Evolutionary conservation across 2,113 vertebrate species (phyloP).

Genomic region (Thalassoma bifasciatum): DNA sequence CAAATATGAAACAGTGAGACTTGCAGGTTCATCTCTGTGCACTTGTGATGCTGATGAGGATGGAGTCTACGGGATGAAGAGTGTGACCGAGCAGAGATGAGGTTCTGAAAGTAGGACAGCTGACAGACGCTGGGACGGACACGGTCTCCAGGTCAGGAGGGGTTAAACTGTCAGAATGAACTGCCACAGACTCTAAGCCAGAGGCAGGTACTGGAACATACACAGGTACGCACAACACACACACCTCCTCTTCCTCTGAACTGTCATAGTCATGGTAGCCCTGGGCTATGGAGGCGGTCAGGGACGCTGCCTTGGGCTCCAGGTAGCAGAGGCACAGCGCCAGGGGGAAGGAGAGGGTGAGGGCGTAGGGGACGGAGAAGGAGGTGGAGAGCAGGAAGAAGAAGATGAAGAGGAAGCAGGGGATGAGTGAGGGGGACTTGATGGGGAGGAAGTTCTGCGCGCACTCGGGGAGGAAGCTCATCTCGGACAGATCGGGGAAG

Average conservation of each 20-base stretch:
- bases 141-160: slow-evolving; percentile 83
- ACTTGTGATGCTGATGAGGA: slow-evolving; percentile 56
- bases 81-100: slow-evolving; percentile 88
- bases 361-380: slow-evolving; percentile 96
- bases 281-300: slow-evolving; percentile 96
- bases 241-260: slow-evolving; percentile 94
- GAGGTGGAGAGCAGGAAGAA: slow-evolving; percentile 98
- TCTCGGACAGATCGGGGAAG: slow-evolving; percentile 93
- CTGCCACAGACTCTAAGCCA: slow-evolving; percentile 47
- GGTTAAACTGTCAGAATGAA: slow-evolving; percentile 55
- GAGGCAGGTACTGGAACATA: slow-evolving; percentile 73
- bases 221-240: slow-evolving; percentile 89
- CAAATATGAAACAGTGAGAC: slow-evolving; percentile 56
- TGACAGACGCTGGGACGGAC: slow-evolving; percentile 80
- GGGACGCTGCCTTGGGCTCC: slow-evolving; percentile 99
- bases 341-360: slow-evolving; percentile 99
- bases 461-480: slow-evolving; percentile 91
- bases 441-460: slow-evolving; percentile 94
- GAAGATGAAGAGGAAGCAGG: slow-evolving; percentile 98
- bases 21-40: slow-evolving; percentile 61
- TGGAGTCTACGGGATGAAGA: slow-evolving; percentile 65
- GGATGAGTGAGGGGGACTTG: slow-evolving; percentile 94
- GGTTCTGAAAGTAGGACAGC: slow-evolving; percentile 95
- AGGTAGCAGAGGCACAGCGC: slow-evolving; percentile 99
- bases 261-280: slow-evolving; percentile 99